phyloP scores from a whole-genome alignment of 2,888 invertebrate species.

The Galeruca laticollis region DNA sequence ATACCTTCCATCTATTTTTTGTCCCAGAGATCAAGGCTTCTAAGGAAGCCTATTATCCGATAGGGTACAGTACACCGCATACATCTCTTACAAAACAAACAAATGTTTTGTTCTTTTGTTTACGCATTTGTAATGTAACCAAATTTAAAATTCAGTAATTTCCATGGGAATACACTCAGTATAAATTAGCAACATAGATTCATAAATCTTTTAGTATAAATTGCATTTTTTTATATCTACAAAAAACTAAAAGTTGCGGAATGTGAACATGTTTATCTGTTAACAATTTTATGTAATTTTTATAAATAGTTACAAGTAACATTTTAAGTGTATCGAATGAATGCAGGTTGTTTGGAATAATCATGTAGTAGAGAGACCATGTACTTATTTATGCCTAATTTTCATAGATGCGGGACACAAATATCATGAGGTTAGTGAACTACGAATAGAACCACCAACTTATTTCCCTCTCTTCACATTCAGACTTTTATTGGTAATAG shows the following conservation, averaged over 20 bases:
- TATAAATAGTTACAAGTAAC: neutral
- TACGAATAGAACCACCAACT: slow-evolving; percentile 24
- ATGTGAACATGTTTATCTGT: neutral
- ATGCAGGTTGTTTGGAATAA: slow-evolving; percentile 34
- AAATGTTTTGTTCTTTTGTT: too few species aligned
- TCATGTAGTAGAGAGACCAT: slow-evolving; percentile 19
- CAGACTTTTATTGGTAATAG: slow-evolving; percentile 15
- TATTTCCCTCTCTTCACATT: slow-evolving; percentile 24
- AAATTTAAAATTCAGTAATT: neutral
- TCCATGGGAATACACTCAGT: neutral
- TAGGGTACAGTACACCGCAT: too few species aligned
- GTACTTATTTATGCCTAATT: slow-evolving; percentile 41
- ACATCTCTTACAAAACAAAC: too few species aligned
- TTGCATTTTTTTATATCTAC: neutral
- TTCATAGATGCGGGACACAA: slow-evolving; percentile 43
- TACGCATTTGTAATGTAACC: neutral
- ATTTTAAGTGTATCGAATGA: slow-evolving; percentile 6
- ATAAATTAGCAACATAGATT: neutral
- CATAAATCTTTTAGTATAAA: neutral
- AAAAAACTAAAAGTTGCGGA: neutral
- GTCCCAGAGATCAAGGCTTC: too few species aligned
- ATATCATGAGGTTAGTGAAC: slow-evolving; percentile 46
- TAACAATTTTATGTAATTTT: neutral
- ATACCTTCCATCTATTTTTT: too few species aligned
- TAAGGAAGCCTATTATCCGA: too few species aligned